Evolutionary conservation across 2,797 vertebrate genomes (phyloP).

Genomic region (Halcyon leucocephala): DNA sequence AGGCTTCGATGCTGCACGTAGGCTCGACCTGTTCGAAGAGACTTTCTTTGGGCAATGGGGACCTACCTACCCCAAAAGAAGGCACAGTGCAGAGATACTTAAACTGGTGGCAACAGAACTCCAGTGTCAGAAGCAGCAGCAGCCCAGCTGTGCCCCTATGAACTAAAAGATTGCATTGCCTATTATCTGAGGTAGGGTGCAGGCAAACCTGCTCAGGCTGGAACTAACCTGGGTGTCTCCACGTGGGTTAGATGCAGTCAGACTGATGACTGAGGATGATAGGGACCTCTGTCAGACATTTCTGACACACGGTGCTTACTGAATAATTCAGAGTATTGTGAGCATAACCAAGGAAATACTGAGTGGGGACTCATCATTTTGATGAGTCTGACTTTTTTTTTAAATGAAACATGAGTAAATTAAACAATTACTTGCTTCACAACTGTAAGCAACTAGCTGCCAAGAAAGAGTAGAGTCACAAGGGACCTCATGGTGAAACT

Average conservation of each 20-base stretch:
- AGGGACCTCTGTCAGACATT: background rate
- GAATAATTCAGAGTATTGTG: background rate
- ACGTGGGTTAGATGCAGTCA: background rate
- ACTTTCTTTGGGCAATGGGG: background rate
- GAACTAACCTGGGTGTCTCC: background rate
- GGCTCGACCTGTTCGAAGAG: background rate
- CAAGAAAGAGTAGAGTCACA: background rate
- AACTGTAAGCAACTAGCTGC: background rate
- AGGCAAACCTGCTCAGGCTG: background rate
- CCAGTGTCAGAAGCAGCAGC: background rate
- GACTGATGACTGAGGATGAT: background rate
- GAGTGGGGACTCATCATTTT: background rate
- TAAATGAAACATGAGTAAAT: background rate
- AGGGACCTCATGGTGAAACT: background rate
- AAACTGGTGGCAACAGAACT: background rate
- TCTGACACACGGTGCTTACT: background rate
- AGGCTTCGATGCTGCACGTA: background rate
- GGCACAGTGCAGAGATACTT: background rate
- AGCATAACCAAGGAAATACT: background rate
- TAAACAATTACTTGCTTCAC: background rate
- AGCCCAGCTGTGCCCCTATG: background rate
- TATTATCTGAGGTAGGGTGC: background rate
- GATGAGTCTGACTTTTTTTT: too few species aligned
- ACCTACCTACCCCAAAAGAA: background rate
- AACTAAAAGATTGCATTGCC: background rate